Evolutionary conservation across 92 coral and sea anemone species (phyloP).

Genomic region (Ricordea florida): DNA sequence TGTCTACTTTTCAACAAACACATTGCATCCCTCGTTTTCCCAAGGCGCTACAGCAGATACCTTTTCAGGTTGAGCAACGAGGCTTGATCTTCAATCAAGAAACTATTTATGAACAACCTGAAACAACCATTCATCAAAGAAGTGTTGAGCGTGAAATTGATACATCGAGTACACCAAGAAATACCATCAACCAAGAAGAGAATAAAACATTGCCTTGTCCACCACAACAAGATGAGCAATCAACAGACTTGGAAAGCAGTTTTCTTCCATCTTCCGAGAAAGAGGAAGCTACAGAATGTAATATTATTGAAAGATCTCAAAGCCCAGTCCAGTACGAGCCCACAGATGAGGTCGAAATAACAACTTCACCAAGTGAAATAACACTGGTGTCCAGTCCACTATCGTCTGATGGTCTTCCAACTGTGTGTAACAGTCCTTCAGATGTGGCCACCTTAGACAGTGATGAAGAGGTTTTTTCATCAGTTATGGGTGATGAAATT

Average conservation of each 20-base stretch:
- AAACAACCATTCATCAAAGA: background rate
- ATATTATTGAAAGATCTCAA: constrained; percentile 5
- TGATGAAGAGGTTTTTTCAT: constrained; percentile 21
- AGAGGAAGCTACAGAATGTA: background rate
- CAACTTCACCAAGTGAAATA: constrained; percentile 21
- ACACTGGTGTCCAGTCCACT: constrained; percentile 31
- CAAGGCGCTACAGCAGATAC: constrained; percentile 6
- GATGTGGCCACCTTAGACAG: background rate
- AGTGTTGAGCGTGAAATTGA: background rate
- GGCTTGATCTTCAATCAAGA: constrained; percentile 4
- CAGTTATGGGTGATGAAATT: constrained; percentile 25
- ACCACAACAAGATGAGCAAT: background rate
- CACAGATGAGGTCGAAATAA: background rate
- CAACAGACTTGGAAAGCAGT: background rate
- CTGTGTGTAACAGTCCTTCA: constrained; percentile 30
- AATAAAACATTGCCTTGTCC: background rate
- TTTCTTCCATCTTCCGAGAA: background rate
- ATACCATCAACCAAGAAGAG: background rate
- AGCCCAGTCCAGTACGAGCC: background rate
- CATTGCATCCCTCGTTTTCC: constrained; percentile 11
- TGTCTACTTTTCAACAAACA: constrained; percentile 11
- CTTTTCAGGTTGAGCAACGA: constrained; percentile 8
- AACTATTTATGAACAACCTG: background rate
- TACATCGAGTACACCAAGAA: background rate
- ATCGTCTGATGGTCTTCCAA: constrained; percentile 32